A percentile compares a stretch with the other conserved stretches of the same genome.
Conservation (phyloP, 2,113 vertebrate species). For the Steatornis caripensis region DNA sequence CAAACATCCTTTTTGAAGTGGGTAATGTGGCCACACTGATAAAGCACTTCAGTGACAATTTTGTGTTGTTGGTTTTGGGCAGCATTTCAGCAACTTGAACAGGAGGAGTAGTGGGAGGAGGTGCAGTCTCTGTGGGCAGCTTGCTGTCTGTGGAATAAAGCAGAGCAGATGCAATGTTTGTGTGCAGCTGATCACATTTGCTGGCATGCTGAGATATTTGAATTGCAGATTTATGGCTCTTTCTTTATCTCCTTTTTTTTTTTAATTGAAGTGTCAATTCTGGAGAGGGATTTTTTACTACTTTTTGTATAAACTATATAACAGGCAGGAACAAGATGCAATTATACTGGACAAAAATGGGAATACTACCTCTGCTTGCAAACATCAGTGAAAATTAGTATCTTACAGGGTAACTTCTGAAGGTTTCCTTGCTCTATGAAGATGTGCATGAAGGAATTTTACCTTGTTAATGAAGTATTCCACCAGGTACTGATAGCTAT, state of each 20-base stretch:
- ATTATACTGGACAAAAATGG: neutral
- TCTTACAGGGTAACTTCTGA: neutral
- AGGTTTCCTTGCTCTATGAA: neutral
- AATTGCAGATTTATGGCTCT: constrained; percentile 32
- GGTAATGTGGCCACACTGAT: neutral
- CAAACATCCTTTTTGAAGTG: neutral
- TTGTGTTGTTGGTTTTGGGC: neutral
- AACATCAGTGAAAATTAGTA: neutral
- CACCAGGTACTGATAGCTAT: neutral
- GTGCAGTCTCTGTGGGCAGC: neutral
- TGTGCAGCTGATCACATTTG: neutral
- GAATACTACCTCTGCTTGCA: neutral
- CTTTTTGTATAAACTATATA: neutral
- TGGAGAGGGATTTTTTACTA: neutral
- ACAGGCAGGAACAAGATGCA: neutral
- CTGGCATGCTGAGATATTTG: neutral
- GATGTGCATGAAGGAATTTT: neutral
- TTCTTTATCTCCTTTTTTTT: neutral
- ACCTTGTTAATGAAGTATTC: neutral
- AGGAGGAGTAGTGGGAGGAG: neutral
- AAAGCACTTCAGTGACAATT: neutral
- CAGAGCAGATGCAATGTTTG: neutral
- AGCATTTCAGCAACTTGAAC: neutral
- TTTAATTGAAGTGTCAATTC: neutral
- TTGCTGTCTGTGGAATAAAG: neutral